phyloP scores from a whole-genome alignment of 2,797 vertebrate genomes.

The Orientallactaga sibirica region DNA sequence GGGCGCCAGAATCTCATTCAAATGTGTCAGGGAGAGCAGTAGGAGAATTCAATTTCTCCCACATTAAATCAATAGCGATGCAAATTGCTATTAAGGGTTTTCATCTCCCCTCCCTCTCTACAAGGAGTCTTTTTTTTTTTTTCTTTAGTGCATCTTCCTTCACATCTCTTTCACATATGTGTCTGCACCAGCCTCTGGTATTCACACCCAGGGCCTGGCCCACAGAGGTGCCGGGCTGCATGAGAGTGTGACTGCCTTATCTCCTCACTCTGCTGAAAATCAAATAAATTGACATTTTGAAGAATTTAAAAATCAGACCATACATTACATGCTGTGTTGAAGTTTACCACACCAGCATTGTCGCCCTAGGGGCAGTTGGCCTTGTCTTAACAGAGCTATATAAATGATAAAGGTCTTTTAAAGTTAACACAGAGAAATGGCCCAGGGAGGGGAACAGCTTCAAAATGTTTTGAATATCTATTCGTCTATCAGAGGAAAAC shows the following conservation, averaged over 20 bases:
- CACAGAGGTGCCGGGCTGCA: background rate
- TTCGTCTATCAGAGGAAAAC: background rate
- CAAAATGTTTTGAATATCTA: background rate
- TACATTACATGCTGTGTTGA: background rate
- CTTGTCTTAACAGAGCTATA: background rate
- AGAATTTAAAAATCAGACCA: conserved; percentile 35
- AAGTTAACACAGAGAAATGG: background rate
- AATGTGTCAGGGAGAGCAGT: fast-evolving
- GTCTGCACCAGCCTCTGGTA: background rate
- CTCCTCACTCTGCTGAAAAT: conserved; percentile 10
- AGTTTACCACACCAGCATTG: background rate
- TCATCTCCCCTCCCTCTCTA: fast-evolving
- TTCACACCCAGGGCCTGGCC: fast-evolving
- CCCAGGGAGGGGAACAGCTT: background rate
- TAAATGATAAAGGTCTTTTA: background rate
- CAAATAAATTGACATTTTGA: background rate
- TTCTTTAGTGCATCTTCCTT: background rate
- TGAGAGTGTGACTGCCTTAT: background rate
- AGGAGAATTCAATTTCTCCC: background rate
- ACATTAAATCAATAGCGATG: background rate
- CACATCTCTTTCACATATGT: background rate
- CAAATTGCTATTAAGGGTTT: background rate
- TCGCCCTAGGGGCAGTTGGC: background rate
- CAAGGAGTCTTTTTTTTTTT: background rate
- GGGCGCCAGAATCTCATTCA: conserved; percentile 83